Evolutionary conservation across 2,888 invertebrate genomes (phyloP), one percentile per base, ranked within the genome.

Genomic region (Himalopsyche tibetana): DNA sequence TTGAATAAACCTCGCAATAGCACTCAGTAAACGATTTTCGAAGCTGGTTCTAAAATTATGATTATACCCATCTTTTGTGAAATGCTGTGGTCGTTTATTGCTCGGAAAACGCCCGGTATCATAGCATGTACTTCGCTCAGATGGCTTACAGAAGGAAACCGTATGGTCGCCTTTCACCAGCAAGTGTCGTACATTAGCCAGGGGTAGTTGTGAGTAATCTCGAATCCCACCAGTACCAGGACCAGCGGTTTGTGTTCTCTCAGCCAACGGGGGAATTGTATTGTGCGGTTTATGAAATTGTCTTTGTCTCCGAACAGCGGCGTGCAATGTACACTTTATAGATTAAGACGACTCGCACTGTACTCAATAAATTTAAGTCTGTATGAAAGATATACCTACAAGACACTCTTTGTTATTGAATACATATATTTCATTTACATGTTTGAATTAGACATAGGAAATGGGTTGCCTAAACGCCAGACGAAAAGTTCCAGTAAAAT

Each of bases 241-340:
- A 12, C 74, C 74, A 12, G 74, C 74, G 74, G 74, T 74, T 74
- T 74, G 74, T 74, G 84, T 79, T 79, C 63, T 42, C 63, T 40
- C 81, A 74, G 56, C 45, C 81, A 40, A 36, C 81, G 12, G 45
- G 79, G 36, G 74, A 63, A 81, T 81, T 81, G 81, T 81, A 84
- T 81, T 84, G 81, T 84, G 55, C 84, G 84, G 84, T 63, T 84
- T 81, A 84, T 84, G 84, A 81, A 84, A 84, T 84, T 81, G 40
- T 81, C 84, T 84, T 40, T 74, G 74, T 74, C 74, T 74, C 74
- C 74, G 11, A 5, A 74, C 74, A 38, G 74, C 36, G 74, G 74
- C 38, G 74, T 36, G 36, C 74, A 36, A 15, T 38, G 15, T 15
- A 74, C 15, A 36, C 74, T 28, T 12, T 15, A 36, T 74, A 74